A percentile compares a stretch with the other conserved stretches of the same genome.
These are phyloP conservation scores for Trachurus trachurus DNA, from an alignment of 2,797 vertebrate species.

Conservation along the genomic window DNA sequence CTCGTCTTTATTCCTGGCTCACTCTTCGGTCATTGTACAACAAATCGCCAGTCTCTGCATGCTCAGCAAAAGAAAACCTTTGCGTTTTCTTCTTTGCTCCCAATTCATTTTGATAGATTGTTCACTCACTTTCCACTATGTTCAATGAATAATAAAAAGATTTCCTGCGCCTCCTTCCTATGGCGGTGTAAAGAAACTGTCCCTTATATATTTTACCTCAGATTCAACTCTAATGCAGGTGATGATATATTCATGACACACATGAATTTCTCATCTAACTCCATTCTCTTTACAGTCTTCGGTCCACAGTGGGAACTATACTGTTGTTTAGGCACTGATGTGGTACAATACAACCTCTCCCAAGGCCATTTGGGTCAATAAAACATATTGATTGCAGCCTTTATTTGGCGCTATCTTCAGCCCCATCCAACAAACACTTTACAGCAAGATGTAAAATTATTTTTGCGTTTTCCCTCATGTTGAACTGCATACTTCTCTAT, in stretches of 20 bases:
- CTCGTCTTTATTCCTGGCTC: constrained; percentile 53
- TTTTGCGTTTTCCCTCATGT: neutral
- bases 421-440: constrained; percentile 1
- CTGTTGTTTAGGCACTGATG: constrained; percentile 21
- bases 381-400: constrained; percentile 2
- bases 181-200: constrained; percentile 48
- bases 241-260: constrained; percentile 64
- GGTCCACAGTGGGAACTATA: neutral
- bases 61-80: constrained; percentile 74
- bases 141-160: constrained; percentile 78
- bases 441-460: neutral
- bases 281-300: constrained; percentile 17
- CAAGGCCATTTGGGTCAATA: neutral
- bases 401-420: constrained; percentile 6
- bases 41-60: constrained; percentile 61
- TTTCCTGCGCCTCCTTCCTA: constrained; percentile 42
- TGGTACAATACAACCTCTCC: neutral
- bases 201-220: constrained; percentile 45
- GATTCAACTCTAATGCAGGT: constrained; percentile 51
- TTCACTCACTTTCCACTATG: constrained; percentile 61
- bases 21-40: constrained; percentile 60
- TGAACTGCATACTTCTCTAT: neutral
- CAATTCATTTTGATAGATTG: constrained; percentile 75
- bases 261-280: constrained; percentile 49
- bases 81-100: constrained; percentile 53